Conservation (phyloP, 2,113 vertebrate genomes). For the Rhinolophus ferrumequinum region DNA sequence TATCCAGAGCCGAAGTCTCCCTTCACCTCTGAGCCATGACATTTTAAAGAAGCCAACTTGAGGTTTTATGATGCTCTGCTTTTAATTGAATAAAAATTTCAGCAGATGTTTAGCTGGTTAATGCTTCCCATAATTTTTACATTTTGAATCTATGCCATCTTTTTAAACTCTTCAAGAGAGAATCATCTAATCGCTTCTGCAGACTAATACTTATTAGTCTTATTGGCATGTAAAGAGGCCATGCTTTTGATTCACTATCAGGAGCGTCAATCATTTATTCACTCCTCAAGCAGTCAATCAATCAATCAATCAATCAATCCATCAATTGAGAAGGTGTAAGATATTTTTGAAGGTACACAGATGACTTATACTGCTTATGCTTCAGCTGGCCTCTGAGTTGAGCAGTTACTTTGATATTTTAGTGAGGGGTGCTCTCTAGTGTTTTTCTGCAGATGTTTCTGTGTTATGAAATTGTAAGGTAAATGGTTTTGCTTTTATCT, state of each 20-base stretch:
- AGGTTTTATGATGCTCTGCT: conserved; percentile 67
- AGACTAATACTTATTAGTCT: neutral
- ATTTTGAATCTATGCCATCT: conserved; percentile 60
- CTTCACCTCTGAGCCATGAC: conserved; percentile 48
- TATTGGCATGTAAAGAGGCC: neutral
- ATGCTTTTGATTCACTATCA: neutral
- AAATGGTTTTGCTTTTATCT: conserved; percentile 60
- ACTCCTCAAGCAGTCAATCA: neutral
- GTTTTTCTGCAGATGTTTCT: conserved; percentile 50
- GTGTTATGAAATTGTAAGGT: conserved; percentile 20
- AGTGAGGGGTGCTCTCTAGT: conserved; percentile 35
- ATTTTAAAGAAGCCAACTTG: conserved; percentile 70
- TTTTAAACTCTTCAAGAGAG: conserved; percentile 45
- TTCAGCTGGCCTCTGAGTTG: neutral
- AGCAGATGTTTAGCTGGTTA: conserved; percentile 72
- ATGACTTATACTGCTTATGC: neutral
- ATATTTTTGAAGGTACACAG: neutral
- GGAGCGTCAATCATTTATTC: neutral
- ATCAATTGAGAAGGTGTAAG: neutral
- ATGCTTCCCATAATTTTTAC: conserved; percentile 72
- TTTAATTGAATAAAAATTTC: conserved; percentile 76
- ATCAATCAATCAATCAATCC: too few species aligned
- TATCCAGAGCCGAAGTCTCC: conserved; percentile 40
- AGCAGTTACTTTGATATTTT: conserved; percentile 47
- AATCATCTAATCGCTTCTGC: conserved; percentile 1